Evolutionary conservation across 2,797 vertebrate genomes (phyloP).

Genomic region (Chanos chanos): DNA sequence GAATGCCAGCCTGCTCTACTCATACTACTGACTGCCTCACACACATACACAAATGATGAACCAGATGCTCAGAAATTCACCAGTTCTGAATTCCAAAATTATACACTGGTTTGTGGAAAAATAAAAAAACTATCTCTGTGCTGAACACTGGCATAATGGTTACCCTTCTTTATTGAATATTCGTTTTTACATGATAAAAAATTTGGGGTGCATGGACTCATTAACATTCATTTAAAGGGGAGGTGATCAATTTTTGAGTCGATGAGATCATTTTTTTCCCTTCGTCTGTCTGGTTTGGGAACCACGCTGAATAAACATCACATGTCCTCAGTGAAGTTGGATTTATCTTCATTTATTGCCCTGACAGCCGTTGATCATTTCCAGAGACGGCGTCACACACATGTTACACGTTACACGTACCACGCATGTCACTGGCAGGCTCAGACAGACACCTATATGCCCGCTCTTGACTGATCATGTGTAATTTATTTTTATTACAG

Average conservation of each 20-base stretch:
- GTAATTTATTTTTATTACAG: slow-evolving; percentile 21
- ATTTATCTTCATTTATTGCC: slow-evolving; percentile 49
- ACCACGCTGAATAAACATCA: slow-evolving; percentile 32
- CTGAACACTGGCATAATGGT: slow-evolving; percentile 7
- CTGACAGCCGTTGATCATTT: slow-evolving; percentile 47
- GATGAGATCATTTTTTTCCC: slow-evolving; percentile 10
- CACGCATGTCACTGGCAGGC: no score
- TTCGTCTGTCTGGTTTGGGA: slow-evolving; percentile 18
- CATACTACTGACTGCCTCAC: no score
- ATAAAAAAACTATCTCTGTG: no score
- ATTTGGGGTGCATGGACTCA: slow-evolving; percentile 16
- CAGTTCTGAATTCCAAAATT: not conserved
- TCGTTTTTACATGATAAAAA: slow-evolving; percentile 14
- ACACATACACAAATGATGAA: not conserved
- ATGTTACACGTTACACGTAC: no score
- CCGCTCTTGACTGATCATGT: slow-evolving; percentile 15
- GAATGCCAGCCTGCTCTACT: not conserved
- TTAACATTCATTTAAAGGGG: slow-evolving; percentile 23
- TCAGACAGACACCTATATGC: not conserved
- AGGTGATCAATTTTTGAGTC: slow-evolving; percentile 17
- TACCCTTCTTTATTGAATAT: slow-evolving; percentile 17
- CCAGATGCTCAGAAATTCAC: not conserved
- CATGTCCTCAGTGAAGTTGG: slow-evolving; percentile 27
- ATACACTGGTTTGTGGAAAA: no score
- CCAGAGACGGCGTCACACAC: slow-evolving; percentile 24